A percentile compares a stretch with the other conserved stretches of the same genome.
phyloP scores from a whole-genome alignment of 1,140 invertebrate genomes.

The Hyposmocoma kahamanoa region DNA sequence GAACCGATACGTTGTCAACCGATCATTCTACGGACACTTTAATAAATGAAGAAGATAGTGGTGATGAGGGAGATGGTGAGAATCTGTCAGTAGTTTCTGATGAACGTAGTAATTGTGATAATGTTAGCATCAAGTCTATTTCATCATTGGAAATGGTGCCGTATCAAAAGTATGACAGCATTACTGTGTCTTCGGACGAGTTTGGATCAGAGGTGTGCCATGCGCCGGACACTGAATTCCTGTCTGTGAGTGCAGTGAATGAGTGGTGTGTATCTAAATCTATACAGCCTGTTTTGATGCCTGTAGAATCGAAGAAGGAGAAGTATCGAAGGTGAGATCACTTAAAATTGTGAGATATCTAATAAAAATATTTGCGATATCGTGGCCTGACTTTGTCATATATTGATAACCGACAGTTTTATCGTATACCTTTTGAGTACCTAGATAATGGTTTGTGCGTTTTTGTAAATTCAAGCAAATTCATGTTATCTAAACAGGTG shows the following conservation, averaged over 20 bases:
- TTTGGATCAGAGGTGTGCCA: constrained; percentile 67
- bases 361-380: constrained; percentile 55
- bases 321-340: constrained; percentile 68
- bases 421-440: constrained; percentile 32
- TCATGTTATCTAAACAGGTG: no score
- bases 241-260: constrained; percentile 69
- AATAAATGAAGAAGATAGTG: constrained; percentile 62
- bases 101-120: constrained; percentile 62
- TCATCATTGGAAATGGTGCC: constrained; percentile 67
- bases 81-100: constrained; percentile 48
- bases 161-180: constrained; percentile 66
- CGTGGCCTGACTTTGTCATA: constrained; percentile 37
- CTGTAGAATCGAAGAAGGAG: constrained; percentile 66
- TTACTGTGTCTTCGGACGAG: constrained; percentile 67
- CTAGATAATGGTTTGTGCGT: constrained; percentile 39
- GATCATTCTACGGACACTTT: constrained; percentile 66
- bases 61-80: constrained; percentile 43
- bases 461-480: constrained; percentile 40
- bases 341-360: constrained; percentile 39
- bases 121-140: constrained; percentile 67
- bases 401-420: constrained; percentile 53
- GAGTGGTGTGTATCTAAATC: constrained; percentile 65
- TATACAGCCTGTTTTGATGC: constrained; percentile 53
- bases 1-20: constrained; percentile 52
- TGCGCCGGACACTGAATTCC: constrained; percentile 58